These are phyloP conservation scores for Ophion obscuratus DNA, from an alignment of 2,888 invertebrate species.

Conservation along the genomic window DNA sequence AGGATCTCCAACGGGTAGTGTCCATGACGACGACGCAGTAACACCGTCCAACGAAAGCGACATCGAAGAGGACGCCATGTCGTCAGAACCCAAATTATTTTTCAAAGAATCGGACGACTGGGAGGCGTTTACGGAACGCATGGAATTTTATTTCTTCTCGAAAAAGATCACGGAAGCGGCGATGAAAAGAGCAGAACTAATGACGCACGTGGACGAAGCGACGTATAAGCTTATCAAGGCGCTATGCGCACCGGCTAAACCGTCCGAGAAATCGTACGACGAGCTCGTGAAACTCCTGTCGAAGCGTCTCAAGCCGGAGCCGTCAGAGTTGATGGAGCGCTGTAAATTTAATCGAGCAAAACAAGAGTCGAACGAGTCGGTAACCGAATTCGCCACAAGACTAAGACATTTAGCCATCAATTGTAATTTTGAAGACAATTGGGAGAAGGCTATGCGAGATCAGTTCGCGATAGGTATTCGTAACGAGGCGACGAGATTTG, in stretches of 20 bases:
- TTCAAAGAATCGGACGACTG: constrained; percentile 43
- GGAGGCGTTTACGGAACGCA: constrained; percentile 52
- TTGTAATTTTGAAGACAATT: constrained; percentile 38
- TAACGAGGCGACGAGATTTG: constrained; percentile 44
- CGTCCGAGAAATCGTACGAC: constrained; percentile 43
- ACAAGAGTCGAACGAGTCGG: constrained; percentile 44
- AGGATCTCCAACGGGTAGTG: constrained; percentile 7
- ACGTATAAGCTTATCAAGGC: constrained; percentile 52
- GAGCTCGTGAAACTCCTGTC: constrained; percentile 29
- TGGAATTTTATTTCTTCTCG: constrained; percentile 55
- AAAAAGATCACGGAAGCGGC: constrained; percentile 49
- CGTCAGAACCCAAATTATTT: not conserved
- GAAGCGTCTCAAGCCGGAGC: constrained; percentile 16
- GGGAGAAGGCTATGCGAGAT: constrained; percentile 27
- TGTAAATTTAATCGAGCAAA: constrained; percentile 50
- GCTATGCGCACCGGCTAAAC: constrained; percentile 55
- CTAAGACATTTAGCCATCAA: constrained; percentile 30
- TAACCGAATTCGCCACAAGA: constrained; percentile 43
- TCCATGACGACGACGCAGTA: constrained; percentile 25
- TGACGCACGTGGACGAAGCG: constrained; percentile 60
- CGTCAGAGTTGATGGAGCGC: constrained; percentile 38
- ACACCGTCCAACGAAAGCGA: not conserved
- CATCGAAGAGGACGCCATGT: constrained; percentile 4
- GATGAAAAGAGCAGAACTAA: constrained; percentile 20
- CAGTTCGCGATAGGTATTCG: constrained; percentile 50